These are phyloP conservation scores for Melanerpes formicivorus DNA, from an alignment of 2,113 vertebrate species.

Conservation along the genomic window DNA sequence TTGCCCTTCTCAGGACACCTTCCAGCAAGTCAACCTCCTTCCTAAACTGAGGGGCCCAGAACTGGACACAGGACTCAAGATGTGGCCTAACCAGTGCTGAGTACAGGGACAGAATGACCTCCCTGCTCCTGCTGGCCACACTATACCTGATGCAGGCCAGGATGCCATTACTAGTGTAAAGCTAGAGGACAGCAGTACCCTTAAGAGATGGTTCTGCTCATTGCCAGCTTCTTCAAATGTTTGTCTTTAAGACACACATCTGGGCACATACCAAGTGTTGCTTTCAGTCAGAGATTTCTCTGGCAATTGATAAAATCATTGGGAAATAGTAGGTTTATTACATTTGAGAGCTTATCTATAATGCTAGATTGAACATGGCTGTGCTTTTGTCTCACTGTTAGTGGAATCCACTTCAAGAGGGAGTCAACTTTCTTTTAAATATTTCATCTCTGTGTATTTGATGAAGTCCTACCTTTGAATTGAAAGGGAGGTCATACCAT, in stretches of 20 bases:
- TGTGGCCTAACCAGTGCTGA: too few relatives aligned
- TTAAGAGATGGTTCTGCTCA: neutral
- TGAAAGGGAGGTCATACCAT: neutral
- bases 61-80: too few relatives aligned
- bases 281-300: neutral
- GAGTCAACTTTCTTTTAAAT: neutral
- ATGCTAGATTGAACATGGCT: neutral
- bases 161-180: neutral
- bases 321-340: neutral
- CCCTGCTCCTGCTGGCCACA: too few relatives aligned
- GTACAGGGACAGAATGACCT: too few relatives aligned
- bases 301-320: neutral
- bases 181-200: neutral
- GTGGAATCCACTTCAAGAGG: neutral
- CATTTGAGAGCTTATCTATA: neutral
- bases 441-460: neutral
- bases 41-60: too few relatives aligned
- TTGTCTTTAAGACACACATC: neutral
- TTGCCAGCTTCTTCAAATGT: constrained; percentile 1
- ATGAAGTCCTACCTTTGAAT: neutral
- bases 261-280: neutral
- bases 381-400: neutral
- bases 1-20: too few relatives aligned
- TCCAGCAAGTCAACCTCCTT: too few relatives aligned
- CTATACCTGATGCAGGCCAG: too few relatives aligned